phyloP scores from a whole-genome alignment of 1,140 invertebrate species.

The Dreissena polymorpha region DNA sequence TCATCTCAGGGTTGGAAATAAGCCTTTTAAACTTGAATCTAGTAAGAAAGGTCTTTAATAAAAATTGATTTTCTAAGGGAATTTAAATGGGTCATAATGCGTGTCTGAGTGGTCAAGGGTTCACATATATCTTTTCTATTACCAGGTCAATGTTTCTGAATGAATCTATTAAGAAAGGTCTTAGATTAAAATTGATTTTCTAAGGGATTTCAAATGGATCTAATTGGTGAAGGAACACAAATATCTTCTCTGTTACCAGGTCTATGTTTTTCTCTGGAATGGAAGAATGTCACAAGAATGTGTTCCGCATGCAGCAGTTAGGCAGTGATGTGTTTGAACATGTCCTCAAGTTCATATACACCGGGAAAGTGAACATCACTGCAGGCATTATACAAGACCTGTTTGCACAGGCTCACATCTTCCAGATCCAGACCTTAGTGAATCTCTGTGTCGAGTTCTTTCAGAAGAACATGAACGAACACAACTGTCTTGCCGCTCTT shows the following conservation, averaged over 20 bases:
- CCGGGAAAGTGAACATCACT: constrained; percentile 72
- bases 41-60: no score
- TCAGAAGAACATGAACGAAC: constrained; percentile 71
- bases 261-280: constrained; percentile 77
- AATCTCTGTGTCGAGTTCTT: constrained; percentile 74
- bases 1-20: no score
- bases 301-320: constrained; percentile 70
- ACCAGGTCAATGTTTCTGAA: no score
- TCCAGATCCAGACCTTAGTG: constrained; percentile 71
- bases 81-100: no score
- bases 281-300: constrained; percentile 73
- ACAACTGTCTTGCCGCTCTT: constrained; percentile 72
- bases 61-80: no score
- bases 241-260: constrained; percentile 27
- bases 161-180: no score
- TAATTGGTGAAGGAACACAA: no score
- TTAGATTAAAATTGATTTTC: no score
- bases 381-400: constrained; percentile 68
- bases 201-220: no score
- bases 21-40: no score
- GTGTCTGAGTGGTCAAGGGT: no score
- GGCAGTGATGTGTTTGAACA: constrained; percentile 72
- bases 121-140: no score
- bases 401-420: constrained; percentile 73
- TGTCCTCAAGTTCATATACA: constrained; percentile 75